Evolutionary conservation across 1,140 invertebrate species (phyloP).

Genomic region (Aphis craccivora): DNA sequence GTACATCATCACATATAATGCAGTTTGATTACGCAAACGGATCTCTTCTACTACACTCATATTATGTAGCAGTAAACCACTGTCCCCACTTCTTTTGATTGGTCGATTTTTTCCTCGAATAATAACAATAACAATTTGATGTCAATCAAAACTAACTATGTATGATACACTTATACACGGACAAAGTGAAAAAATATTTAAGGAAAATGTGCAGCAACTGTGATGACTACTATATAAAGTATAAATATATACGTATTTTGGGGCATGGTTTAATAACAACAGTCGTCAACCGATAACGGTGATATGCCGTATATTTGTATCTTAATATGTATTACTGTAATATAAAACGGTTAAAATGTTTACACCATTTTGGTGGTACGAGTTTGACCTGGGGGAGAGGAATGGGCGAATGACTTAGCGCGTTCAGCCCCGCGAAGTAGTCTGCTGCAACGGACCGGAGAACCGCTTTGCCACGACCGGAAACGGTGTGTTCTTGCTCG

Average conservation of each 20-base stretch:
- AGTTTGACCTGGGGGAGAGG: neutral
- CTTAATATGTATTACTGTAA: neutral
- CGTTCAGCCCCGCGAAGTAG: neutral
- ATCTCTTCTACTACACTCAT: neutral
- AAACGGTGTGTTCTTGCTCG: neutral
- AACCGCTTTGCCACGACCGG: neutral
- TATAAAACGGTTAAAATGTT: neutral
- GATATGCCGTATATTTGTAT: neutral
- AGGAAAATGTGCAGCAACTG: too few species aligned
- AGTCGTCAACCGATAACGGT: neutral
- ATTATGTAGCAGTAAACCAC: neutral
- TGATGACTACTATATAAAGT: too few species aligned
- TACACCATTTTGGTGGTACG: neutral
- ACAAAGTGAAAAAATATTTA: too few species aligned
- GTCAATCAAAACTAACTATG: neutral
- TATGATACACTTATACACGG: too few species aligned
- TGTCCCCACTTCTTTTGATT: neutral
- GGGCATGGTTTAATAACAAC: neutral
- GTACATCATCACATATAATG: neutral
- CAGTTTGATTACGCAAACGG: neutral
- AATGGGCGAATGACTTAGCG: conserved; percentile 1
- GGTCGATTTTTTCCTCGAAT: neutral
- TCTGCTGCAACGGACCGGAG: neutral
- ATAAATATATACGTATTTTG: too few species aligned
- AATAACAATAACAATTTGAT: neutral